Conservation (phyloP, 2,888 invertebrate species). For the Polylopha cassiicola region DNA sequence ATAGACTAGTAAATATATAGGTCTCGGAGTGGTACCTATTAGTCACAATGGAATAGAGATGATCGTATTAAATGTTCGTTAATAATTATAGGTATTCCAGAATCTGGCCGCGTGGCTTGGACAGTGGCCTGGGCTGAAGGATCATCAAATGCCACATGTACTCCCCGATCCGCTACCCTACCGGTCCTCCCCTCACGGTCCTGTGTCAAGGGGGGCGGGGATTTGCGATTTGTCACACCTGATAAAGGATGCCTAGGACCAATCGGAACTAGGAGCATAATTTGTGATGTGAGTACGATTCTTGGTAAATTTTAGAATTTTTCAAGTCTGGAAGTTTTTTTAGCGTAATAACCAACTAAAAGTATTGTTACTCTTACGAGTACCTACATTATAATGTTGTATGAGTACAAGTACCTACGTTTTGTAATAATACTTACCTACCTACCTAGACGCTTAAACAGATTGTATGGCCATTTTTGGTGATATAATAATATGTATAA, state of each 20-base stretch:
- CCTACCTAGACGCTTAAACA: too few relatives aligned
- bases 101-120: constrained; percentile 42
- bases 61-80: constrained; percentile 1
- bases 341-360: too few relatives aligned
- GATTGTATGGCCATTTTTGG: too few relatives aligned
- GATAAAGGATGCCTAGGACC: constrained; percentile 78
- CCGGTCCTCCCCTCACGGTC: constrained; percentile 64
- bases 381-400: too few relatives aligned
- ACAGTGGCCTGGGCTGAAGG: constrained; percentile 51
- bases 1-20: too few relatives aligned
- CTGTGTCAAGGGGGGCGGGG: constrained; percentile 53
- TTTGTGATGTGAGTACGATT: constrained; percentile 63
- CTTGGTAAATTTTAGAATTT: not conserved
- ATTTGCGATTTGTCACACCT: constrained; percentile 45
- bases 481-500: too few relatives aligned
- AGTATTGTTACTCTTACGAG: too few relatives aligned
- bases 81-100: constrained; percentile 22
- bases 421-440: too few relatives aligned
- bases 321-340: too few relatives aligned
- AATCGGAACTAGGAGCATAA: constrained; percentile 58
- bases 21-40: too few relatives aligned
- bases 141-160: constrained; percentile 66
- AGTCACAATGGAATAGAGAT: not conserved
- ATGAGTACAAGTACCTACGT: too few relatives aligned
- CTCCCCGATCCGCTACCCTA: constrained; percentile 70